Evolutionary conservation across 2,888 invertebrate genomes (phyloP).

Genomic region (Holacanthella duospinosa): DNA sequence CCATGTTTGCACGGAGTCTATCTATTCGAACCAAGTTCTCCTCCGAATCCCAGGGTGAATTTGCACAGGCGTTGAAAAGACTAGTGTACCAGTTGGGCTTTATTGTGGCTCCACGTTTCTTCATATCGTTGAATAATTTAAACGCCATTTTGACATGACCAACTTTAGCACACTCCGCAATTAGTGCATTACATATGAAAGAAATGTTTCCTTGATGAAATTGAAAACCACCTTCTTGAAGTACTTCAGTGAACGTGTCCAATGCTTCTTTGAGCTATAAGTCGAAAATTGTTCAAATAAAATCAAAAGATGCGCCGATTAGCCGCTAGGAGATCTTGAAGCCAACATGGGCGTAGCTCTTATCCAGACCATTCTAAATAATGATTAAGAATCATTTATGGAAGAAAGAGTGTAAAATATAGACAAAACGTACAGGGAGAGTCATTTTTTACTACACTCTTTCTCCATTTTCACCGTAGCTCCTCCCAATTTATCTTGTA

Average conservation of each 20-base stretch:
- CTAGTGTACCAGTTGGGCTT: slow-evolving; percentile 68
- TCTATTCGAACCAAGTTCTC: slow-evolving; percentile 60
- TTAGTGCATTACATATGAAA: slow-evolving; percentile 71
- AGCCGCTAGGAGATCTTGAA: too few species aligned
- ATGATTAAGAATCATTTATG: too few species aligned
- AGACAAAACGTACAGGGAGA: too few species aligned
- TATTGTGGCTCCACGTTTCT: slow-evolving; percentile 56
- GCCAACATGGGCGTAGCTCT: too few species aligned
- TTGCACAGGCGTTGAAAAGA: slow-evolving; percentile 78
- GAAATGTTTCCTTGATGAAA: slow-evolving; percentile 39
- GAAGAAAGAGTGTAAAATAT: too few species aligned
- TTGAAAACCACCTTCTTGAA: slow-evolving; percentile 26
- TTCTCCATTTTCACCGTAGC: too few species aligned
- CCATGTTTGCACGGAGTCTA: slow-evolving; percentile 56
- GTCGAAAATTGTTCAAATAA: neutral
- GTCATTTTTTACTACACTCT: too few species aligned
- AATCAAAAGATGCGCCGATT: neutral
- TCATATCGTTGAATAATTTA: slow-evolving; percentile 69
- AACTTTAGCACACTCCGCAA: slow-evolving; percentile 67
- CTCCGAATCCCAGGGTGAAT: slow-evolving; percentile 54
- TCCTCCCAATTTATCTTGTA: too few species aligned
- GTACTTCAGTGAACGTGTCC: slow-evolving; percentile 21
- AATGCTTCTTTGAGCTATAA: slow-evolving; percentile 30
- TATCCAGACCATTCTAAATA: too few species aligned
- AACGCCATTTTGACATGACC: slow-evolving; percentile 82